These are phyloP conservation scores for Microcaecilia unicolor DNA, from an alignment of 2,797 vertebrate species.

Conservation along the genomic window DNA sequence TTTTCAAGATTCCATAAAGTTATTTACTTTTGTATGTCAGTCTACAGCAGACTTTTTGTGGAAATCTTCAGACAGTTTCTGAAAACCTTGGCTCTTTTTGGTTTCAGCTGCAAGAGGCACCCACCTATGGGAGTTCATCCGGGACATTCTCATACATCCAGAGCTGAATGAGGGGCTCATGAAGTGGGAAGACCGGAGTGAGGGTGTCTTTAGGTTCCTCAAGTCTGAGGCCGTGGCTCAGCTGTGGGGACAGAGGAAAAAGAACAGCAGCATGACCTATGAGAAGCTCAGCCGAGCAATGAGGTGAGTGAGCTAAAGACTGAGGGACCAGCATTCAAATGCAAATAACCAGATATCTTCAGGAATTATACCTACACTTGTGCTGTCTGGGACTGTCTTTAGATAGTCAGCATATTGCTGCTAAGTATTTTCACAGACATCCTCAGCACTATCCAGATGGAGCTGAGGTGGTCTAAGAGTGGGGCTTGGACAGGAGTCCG, in stretches of 20 bases:
- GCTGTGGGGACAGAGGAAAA: slow-evolving; percentile 96
- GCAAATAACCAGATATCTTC: too few species aligned
- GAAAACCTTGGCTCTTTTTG: neutral
- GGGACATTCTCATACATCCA: slow-evolving; percentile 86
- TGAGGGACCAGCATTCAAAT: too few species aligned
- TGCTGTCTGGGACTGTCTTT: too few species aligned
- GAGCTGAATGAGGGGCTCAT: slow-evolving; percentile 86
- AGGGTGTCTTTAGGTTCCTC: slow-evolving; percentile 91
- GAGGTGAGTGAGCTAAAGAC: slow-evolving; percentile 57
- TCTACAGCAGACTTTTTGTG: too few species aligned
- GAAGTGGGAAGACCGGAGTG: slow-evolving; percentile 89
- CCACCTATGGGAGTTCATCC: slow-evolving; percentile 94
- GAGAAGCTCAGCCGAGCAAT: slow-evolving; percentile 95
- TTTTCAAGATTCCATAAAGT: too few species aligned
- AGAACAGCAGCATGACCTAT: slow-evolving; percentile 95
- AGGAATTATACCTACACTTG: too few species aligned
- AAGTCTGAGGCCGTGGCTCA: slow-evolving; percentile 93
- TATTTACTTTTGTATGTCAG: too few species aligned
- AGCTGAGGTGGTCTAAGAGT: too few species aligned
- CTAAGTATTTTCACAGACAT: too few species aligned
- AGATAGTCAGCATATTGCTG: neutral
- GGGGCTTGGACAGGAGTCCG: too few species aligned
- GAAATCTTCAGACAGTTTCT: too few species aligned
- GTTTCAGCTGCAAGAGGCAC: slow-evolving; percentile 78
- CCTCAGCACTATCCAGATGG: too few species aligned